Base-by-base conservation (phyloP, 1,140 invertebrate genomes). In the Drosophila azteca region DNA sequence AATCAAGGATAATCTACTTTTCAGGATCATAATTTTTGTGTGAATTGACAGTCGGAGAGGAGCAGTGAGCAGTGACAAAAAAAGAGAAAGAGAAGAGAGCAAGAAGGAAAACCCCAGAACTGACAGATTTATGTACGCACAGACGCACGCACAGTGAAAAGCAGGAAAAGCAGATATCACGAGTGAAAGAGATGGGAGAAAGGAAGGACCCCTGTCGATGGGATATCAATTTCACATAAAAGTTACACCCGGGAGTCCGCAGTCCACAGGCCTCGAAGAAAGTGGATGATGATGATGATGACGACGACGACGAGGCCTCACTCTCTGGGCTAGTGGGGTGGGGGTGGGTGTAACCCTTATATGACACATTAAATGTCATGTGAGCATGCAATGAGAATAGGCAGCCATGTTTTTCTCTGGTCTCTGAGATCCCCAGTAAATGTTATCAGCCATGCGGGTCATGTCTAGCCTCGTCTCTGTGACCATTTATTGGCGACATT, bases 1-100 rank as follows among this genome's bases (percentile, higher is more conserved):
- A 90, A 90, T 90, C 89, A 90, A 90, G 89, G 89, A 90, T 90
- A 90, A 91, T 91, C 89, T 91, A 91, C 89, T 91, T 91, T 91
- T 90, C 90, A 91, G 89, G 89, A 90, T 90, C 89, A 90, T 90
- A 90, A 90, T 90, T 90, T 90, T 80, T 83, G 84, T 90, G 87
- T 90, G 84, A 90, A 90, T 90, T 90, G 89, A 90, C 89, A 90
- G 82, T 75, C 71, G 65, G 77, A 39, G 79, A 70, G 65, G 17
- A 20, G 17, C 17, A 20, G 17, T 20, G 73, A 39, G 79, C 83
- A 88, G 79, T 88, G 83, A 88, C 83, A 88, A 89, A 88, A 64
- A 88, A 89, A 85, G 89, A 79, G 74, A 84, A 72, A 29, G 26
- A 31, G 31, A 13, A 39, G 11, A 13, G 35, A 26, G 24, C 4